Base-by-base conservation (phyloP, 2,113 vertebrate genomes). In the Chunga burmeisteri region DNA sequence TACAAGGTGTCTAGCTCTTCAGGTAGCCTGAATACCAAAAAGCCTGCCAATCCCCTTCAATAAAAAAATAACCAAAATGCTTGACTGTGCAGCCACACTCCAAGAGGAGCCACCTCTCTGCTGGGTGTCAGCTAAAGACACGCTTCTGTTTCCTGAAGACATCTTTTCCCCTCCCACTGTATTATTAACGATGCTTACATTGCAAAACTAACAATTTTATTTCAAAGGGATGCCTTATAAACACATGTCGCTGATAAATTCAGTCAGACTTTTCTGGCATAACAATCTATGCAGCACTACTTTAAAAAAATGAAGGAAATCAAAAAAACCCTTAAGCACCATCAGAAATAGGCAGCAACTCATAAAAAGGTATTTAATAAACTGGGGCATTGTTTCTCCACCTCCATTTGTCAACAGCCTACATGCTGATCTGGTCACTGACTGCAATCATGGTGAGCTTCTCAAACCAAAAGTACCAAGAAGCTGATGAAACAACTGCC, bases 101-200 rank as follows among this genome's bases (percentile, higher is more conserved):
- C 42, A 34, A 86, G 83, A 94, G 77, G 38, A 88, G 73, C 50
- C 42, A 62, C 42, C 36, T 58, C 93, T 86, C 88, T 84, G 77
- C 83, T 92, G 59, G 80, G 1, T 7, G 42, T 50, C 79, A 86
- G 50, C n/a, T n/a, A 97, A 81, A 84, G 55, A 58, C n/a, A 53
- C 7, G 26, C 44, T 58, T n/a, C 46, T 70, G 38, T 0, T 40
- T 86, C 90, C 82, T 79, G 59, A 58, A 75, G 36, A 92, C 90
- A 66, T 44, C 52, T 63, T 61, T 74, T 6, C 7, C 13, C 8
- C 46, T 32, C 47, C 15, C 23, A 38, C 15, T 93, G 63, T 94
- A 95, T 90, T 94, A 94, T 92, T 92, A 84, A 96, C 53, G 68
- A 70, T 92, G 86, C 77, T 95, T 93, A 95, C 91, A 94, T 71